Evolutionary conservation across 2,888 invertebrate genomes (phyloP), one percentile per base, ranked within the genome.

Genomic region (Netelia inedita): DNA sequence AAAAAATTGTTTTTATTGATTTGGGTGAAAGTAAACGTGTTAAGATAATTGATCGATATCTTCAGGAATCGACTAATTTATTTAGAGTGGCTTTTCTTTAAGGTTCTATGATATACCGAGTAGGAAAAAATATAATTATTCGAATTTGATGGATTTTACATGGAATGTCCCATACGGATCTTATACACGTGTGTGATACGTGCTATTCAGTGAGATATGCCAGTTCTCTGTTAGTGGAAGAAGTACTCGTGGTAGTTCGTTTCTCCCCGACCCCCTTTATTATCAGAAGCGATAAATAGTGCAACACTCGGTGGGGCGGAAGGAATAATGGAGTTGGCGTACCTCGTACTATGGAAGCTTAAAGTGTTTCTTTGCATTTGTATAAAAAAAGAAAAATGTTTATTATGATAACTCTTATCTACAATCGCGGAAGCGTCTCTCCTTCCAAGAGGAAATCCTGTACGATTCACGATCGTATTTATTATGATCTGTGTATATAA

Each of bases 261-360:
- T 55, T 1, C 19, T 19, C 0, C 46, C 10, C 66, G 50, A 65
- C 16, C 46, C 21, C 43, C 46, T 66, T 46, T 46, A 19, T 19
- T 68, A 23, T 50, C 68, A 46, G 23, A 8, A 23, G 23, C 68
- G 68, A 68, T 68, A 50, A 50, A 68, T 68, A 23, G 11, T 53
- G 28, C 21, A n/a, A 11, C 1, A 53, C 28, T 53, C 28, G 50
- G 23, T 28, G 8, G n/a, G 23, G 46, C 50, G 14, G 14, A 14
- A 16, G 11, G 53, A 53, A 69, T 28, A 53, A 53, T 69, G 50
- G 11, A 53, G 68, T n/a, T 28, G 50, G n/a, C 19, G 11, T 6
- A n/a, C n/a, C 21, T 9, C 68, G 23, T 2, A 14, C 68, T 3
- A 43, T 41, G 50, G 46, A 68, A 8, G 50, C 50, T 16, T n/a